Percentiles rank a stretch among this genome's conserved stretches.
Conservation (phyloP, 2,888 invertebrate species). For the Pandemis corylana region DNA sequence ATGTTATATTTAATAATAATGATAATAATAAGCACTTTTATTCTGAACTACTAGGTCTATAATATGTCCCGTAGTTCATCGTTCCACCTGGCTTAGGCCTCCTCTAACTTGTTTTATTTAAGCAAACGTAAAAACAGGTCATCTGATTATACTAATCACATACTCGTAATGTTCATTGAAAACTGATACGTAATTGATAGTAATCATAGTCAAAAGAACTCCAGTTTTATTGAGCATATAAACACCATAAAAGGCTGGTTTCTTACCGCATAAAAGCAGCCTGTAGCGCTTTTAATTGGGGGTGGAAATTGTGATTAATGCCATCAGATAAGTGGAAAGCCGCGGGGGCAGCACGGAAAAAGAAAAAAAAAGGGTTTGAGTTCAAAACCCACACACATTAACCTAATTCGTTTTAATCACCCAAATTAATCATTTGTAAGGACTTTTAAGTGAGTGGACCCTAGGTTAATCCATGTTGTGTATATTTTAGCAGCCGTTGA, state of each 20-base stretch:
- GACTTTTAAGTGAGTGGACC: slow-evolving; percentile 66
- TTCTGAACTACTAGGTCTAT: too few relatives aligned
- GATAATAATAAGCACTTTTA: too few relatives aligned
- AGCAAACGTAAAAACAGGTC: too few relatives aligned
- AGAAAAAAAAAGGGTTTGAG: slow-evolving; percentile 62
- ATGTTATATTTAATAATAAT: too few relatives aligned
- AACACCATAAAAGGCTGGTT: slow-evolving; percentile 65
- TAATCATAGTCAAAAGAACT: neutral
- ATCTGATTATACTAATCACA: too few relatives aligned
- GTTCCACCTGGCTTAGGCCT: too few relatives aligned
- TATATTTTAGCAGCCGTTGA: slow-evolving; percentile 67
- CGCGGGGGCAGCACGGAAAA: slow-evolving; percentile 66
- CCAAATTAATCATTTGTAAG: slow-evolving; percentile 79
- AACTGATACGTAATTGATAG: neutral
- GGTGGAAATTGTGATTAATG: slow-evolving; percentile 84
- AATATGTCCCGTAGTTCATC: too few relatives aligned
- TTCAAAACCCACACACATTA: slow-evolving; percentile 80
- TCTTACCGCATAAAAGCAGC: slow-evolving; percentile 55
- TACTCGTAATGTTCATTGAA: neutral
- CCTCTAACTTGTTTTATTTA: too few relatives aligned
- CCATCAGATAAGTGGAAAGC: slow-evolving; percentile 76
- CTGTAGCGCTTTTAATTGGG: slow-evolving; percentile 79
- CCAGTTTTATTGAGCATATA: slow-evolving; percentile 56
- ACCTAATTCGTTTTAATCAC: slow-evolving; percentile 84
- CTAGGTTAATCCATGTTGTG: slow-evolving; percentile 58